phyloP scores from a whole-genome alignment of 2,113 vertebrate genomes.

The Poicephalus meyeri region DNA sequence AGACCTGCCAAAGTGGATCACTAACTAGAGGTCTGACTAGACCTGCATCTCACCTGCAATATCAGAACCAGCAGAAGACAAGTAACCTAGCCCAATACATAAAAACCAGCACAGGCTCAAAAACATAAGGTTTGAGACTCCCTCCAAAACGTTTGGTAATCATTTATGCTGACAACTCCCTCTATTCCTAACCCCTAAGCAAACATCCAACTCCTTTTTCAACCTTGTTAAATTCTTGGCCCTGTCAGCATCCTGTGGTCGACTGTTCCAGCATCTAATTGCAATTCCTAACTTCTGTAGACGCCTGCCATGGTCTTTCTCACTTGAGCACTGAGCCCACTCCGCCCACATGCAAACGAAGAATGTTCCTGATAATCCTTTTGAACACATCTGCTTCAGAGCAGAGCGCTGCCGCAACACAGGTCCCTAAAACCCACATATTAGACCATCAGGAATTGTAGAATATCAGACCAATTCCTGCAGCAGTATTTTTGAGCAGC shows the following conservation, averaged over 20 bases:
- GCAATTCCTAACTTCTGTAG: conserved; percentile 44
- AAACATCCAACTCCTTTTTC: conserved; percentile 29
- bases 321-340: neutral
- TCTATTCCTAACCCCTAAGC: conserved; percentile 36
- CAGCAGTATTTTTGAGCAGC: neutral
- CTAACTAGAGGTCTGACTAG: neutral
- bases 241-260: conserved; percentile 22
- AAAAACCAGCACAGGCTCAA: neutral
- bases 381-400: conserved; percentile 34
- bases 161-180: conserved; percentile 46
- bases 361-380: conserved; percentile 30
- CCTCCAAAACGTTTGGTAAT: conserved; percentile 20
- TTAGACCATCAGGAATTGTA: neutral
- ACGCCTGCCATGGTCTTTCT: neutral
- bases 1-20: neutral
- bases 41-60: neutral
- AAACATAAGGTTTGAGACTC: neutral
- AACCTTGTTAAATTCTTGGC: conserved; percentile 60
- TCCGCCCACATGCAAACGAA: neutral
- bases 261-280: conserved; percentile 56
- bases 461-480: neutral
- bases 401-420: neutral
- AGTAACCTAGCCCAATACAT: neutral
- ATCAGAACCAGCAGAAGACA: neutral
- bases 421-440: neutral